Conservation (phyloP, 2,888 invertebrate genomes). For the Spicauda simplicius region DNA sequence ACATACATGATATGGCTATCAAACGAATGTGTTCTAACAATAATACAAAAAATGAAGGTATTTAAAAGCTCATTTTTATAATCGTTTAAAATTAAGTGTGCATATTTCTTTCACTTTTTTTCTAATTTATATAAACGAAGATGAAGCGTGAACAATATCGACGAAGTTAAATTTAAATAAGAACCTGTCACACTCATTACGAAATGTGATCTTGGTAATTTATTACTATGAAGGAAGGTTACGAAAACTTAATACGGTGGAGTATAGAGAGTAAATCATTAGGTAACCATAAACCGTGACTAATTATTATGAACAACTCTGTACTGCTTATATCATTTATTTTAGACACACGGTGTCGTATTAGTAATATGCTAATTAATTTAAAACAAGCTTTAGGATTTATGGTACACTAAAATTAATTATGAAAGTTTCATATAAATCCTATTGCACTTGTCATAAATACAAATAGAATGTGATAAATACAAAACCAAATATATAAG, state of each 20-base stretch:
- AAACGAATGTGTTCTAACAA: too few relatives aligned
- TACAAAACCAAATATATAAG: too few relatives aligned
- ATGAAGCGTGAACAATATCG: not conserved
- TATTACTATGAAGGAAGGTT: not conserved
- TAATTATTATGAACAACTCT: conserved; percentile 37
- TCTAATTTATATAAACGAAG: not conserved
- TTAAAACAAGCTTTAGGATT: not conserved
- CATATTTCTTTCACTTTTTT: not conserved
- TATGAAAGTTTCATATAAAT: not conserved
- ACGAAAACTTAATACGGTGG: conserved; percentile 14
- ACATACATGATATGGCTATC: too few relatives aligned
- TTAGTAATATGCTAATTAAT: not conserved
- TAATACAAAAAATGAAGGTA: too few relatives aligned
- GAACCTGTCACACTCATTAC: not conserved
- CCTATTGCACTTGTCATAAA: too few relatives aligned
- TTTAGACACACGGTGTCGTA: conserved; percentile 97
- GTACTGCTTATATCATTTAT: conserved; percentile 64
- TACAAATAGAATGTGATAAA: too few relatives aligned
- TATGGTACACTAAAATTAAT: not conserved
- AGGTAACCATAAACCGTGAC: conserved; percentile 10
- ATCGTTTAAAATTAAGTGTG: too few relatives aligned
- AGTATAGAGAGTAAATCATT: conserved; percentile 13
- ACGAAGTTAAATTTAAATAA: not conserved
- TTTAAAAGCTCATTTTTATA: not conserved
- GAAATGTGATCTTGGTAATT: conserved; percentile 12